Conservation (phyloP, 2,113 vertebrate species). For the Noctilio leporinus region DNA sequence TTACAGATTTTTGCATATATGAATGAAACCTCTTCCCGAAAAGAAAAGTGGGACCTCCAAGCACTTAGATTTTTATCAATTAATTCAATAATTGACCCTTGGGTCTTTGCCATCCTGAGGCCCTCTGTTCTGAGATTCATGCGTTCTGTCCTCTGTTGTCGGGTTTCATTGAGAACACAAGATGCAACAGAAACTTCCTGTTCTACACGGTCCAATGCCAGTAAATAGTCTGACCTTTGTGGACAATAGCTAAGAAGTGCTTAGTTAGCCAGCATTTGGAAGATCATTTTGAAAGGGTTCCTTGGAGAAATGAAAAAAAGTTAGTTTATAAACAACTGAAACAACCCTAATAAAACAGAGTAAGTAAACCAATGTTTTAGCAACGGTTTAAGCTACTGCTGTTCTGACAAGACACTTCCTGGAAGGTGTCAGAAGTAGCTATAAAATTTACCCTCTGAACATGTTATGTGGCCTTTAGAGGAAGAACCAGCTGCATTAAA, state of each 20-base stretch:
- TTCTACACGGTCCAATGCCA: background rate
- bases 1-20: slow-evolving; percentile 89
- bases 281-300: slow-evolving; percentile 31
- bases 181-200: background rate
- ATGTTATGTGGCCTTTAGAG: background rate
- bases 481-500: background rate
- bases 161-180: background rate
- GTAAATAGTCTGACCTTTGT: slow-evolving; percentile 44
- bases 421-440: background rate
- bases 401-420: accelerated
- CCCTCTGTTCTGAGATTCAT: slow-evolving; percentile 85
- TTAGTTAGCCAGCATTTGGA: background rate
- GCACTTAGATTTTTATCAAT: slow-evolving; percentile 90
- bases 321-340: slow-evolving; percentile 23
- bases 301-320: slow-evolving; percentile 42
- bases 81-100: slow-evolving; percentile 93
- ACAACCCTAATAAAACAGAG: background rate
- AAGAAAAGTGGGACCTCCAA: slow-evolving; percentile 76
- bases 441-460: background rate
- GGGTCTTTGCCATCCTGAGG: slow-evolving; percentile 92
- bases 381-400: background rate
- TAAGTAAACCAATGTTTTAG: background rate
- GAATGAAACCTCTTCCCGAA: slow-evolving; percentile 58
- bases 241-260: background rate
- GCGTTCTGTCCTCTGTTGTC: slow-evolving; percentile 80